Evolutionary conservation across 1,140 invertebrate species (phyloP).

Genomic region (Zaprionus vittiger): DNA sequence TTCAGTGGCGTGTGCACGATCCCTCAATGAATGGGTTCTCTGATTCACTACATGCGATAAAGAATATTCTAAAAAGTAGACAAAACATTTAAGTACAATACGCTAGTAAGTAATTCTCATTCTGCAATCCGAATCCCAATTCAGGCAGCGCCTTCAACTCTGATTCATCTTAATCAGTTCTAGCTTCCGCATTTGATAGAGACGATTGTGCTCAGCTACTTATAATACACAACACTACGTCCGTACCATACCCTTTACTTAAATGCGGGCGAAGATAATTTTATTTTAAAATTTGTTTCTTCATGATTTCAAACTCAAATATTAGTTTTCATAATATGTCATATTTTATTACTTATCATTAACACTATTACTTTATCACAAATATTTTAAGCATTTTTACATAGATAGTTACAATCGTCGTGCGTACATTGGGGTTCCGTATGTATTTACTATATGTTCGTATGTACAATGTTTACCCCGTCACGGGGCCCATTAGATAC

Average conservation of each 20-base stretch:
- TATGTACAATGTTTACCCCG: slow-evolving; percentile 66
- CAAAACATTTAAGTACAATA: background rate
- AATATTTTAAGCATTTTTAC: slow-evolving; percentile 83
- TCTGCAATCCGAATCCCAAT: background rate
- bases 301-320: background rate
- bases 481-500: slow-evolving; percentile 58
- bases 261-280: background rate
- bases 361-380: slow-evolving; percentile 83
- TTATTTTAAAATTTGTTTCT: background rate
- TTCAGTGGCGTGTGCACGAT: slow-evolving; percentile 9
- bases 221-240: background rate
- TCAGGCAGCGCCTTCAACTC: background rate
- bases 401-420: slow-evolving; percentile 80
- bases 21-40: background rate
- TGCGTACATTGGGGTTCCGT: slow-evolving; percentile 53
- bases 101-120: background rate
- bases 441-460: slow-evolving; percentile 39
- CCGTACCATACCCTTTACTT: background rate
- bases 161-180: slow-evolving; percentile 38
- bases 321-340: slow-evolving; percentile 62
- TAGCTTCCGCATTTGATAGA: slow-evolving; percentile 31
- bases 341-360: slow-evolving; percentile 76
- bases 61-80: background rate
- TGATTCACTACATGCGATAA: slow-evolving; percentile 1
- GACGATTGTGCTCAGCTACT: background rate